These are phyloP conservation scores for Poecilus cupreus DNA, from an alignment of 2,888 invertebrate genomes.

Conservation along the genomic window DNA sequence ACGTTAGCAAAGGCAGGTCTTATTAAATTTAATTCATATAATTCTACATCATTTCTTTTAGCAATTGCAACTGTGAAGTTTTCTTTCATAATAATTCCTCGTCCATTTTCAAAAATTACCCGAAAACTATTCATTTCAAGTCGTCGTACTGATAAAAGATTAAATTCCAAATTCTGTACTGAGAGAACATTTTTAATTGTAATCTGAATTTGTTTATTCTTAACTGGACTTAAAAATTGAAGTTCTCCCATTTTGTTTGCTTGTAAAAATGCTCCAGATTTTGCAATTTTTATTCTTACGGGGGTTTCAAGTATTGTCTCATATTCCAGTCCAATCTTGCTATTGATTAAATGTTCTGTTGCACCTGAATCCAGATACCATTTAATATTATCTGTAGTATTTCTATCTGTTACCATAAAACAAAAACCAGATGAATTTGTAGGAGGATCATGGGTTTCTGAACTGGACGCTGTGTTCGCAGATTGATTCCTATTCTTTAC, in stretches of 20 bases:
- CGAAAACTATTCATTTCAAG: constrained; percentile 62
- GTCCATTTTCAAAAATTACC: constrained; percentile 63
- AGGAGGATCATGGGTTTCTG: too few species aligned
- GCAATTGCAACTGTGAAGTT: constrained; percentile 57
- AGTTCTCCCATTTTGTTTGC: constrained; percentile 60
- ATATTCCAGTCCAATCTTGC: constrained; percentile 53
- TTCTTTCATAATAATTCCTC: constrained; percentile 61
- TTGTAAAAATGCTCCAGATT: constrained; percentile 59
- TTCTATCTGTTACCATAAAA: not conserved
- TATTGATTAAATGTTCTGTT: constrained; percentile 62
- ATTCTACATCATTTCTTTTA: constrained; percentile 53
- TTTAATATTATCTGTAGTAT: not conserved
- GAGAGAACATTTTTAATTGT: constrained; percentile 61
- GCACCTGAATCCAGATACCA: constrained; percentile 64
- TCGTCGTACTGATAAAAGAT: constrained; percentile 63
- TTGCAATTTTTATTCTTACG: constrained; percentile 62
- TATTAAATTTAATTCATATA: constrained; percentile 59
- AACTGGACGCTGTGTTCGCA: too few species aligned
- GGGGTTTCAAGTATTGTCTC: constrained; percentile 57
- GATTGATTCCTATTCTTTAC: too few species aligned
- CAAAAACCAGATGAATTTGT: not conserved
- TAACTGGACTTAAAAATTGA: constrained; percentile 48
- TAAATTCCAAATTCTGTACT: constrained; percentile 61
- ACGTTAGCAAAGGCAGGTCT: not conserved
- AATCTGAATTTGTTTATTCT: constrained; percentile 56